A percentile compares a stretch with the other conserved stretches of the same genome.
These are phyloP conservation scores for Hippocampus abdominalis DNA, from an alignment of 2,113 vertebrate species.

Conservation along the genomic window DNA sequence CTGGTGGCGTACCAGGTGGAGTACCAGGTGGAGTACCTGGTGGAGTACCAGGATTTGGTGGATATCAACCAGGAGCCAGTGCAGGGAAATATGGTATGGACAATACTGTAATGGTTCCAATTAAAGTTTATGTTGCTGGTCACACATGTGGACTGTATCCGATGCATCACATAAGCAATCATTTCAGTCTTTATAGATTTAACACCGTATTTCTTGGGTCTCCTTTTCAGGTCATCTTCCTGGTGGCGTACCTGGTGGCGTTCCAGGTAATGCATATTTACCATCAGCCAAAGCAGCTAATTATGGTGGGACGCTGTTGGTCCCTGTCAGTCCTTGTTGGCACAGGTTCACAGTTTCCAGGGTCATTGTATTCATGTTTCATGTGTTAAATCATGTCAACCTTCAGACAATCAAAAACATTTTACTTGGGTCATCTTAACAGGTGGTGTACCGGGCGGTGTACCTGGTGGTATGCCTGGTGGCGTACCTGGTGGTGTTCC, in stretches of 20 bases:
- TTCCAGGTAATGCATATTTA: neutral
- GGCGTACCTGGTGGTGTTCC: neutral
- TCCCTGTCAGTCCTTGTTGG: neutral
- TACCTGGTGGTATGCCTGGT: neutral
- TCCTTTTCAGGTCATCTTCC: neutral
- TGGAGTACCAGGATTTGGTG: conserved; percentile 4
- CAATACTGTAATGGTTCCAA: neutral
- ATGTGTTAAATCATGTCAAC: neutral
- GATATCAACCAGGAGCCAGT: conserved; percentile 3
- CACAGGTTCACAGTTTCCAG: neutral
- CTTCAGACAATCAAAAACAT: neutral
- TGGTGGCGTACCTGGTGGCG: conserved; percentile 2
- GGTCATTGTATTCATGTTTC: neutral
- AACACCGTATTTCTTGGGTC: neutral
- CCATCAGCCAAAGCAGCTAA: conserved; percentile 11
- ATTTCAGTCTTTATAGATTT: neutral
- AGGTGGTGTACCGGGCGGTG: neutral
- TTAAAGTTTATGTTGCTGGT: neutral
- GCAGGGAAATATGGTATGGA: conserved; percentile 8
- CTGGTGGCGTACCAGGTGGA: neutral
- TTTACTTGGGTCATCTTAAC: neutral
- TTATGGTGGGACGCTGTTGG: neutral
- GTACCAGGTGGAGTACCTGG: conserved; percentile 1
- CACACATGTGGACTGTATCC: neutral
- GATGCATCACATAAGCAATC: neutral